Evolutionary conservation across 2,113 vertebrate species (phyloP).

Genomic region (Pachycephala philippinensis): DNA sequence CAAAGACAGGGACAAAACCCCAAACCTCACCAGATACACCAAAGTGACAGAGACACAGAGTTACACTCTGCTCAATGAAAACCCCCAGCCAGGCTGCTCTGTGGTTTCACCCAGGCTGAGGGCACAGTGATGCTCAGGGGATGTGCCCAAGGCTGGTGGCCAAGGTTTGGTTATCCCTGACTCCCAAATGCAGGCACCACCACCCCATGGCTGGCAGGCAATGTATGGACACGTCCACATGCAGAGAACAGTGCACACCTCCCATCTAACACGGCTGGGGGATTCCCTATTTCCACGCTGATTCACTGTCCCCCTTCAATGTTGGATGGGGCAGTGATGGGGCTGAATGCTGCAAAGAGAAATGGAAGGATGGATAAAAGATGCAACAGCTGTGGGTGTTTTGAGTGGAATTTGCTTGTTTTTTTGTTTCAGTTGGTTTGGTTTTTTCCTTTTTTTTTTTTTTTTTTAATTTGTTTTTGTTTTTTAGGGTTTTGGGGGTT

Average conservation of each 20-base stretch:
- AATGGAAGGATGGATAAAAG: not conserved
- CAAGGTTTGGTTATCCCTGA: not conserved
- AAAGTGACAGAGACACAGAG: not conserved
- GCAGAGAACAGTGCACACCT: not conserved
- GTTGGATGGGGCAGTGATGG: fast-evolving
- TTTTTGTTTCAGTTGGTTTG: fast-evolving
- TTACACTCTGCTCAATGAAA: not conserved
- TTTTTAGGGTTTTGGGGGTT: not conserved
- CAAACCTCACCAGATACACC: not conserved
- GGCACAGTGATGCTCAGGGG: not conserved
- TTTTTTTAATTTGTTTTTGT: fast-evolving
- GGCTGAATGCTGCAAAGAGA: not conserved
- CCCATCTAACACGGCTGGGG: not conserved
- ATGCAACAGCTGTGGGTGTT: fast-evolving
- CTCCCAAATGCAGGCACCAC: not conserved
- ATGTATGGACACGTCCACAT: fast-evolving
- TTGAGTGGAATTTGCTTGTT: too few species aligned
- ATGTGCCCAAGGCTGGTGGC: not conserved
- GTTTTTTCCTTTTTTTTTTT: fast-evolving
- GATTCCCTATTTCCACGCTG: not conserved
- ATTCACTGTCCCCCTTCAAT: not conserved
- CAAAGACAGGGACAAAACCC: not conserved
- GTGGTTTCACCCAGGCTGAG: not conserved
- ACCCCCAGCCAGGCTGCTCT: fast-evolving
- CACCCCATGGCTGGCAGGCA: fast-evolving